Evolutionary conservation across 2,797 vertebrate genomes (phyloP).

Genomic region (Periophthalmus magnuspinnatus): DNA sequence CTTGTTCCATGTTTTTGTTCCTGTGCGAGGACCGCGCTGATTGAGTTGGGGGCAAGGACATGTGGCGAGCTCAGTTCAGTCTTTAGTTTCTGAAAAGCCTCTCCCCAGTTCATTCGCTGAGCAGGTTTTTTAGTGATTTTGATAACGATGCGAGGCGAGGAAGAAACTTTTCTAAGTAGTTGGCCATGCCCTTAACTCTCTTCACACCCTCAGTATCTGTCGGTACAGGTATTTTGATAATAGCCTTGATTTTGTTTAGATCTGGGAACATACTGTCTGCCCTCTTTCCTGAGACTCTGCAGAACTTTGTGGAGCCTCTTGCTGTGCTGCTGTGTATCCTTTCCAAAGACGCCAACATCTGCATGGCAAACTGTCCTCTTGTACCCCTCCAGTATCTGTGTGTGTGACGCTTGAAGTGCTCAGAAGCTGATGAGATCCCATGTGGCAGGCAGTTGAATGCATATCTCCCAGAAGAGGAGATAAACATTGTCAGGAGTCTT

Average conservation of each 20-base stretch:
- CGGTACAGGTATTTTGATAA: conserved; percentile 21
- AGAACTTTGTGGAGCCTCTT: conserved; percentile 14
- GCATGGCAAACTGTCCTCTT: conserved; percentile 18
- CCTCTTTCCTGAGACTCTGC: neutral
- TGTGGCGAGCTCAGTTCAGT: conserved; percentile 16
- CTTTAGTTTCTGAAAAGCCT: conserved; percentile 19
- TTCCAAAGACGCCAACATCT: conserved; percentile 12
- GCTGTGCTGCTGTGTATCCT: conserved; percentile 5
- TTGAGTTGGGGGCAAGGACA: conserved; percentile 23
- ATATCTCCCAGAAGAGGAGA: conserved; percentile 16
- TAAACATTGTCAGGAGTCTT: no score
- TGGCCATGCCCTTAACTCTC: conserved; percentile 27
- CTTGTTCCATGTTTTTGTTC: conserved; percentile 22
- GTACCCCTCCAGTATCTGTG: conserved; percentile 12
- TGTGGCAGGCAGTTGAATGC: conserved; percentile 14
- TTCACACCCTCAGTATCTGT: neutral
- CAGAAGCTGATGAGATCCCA: conserved; percentile 14
- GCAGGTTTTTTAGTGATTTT: neutral
- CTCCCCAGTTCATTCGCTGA: conserved; percentile 3
- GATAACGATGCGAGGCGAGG: conserved; percentile 7
- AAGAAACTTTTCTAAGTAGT: conserved; percentile 9
- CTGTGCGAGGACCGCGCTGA: conserved; percentile 18
- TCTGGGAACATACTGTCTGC: neutral
- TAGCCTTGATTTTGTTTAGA: conserved; percentile 3
- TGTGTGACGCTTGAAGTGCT: conserved; percentile 32